Evolutionary conservation across 2,113 vertebrate genomes (phyloP).

Genomic region (Pygoscelis adeliae): DNA sequence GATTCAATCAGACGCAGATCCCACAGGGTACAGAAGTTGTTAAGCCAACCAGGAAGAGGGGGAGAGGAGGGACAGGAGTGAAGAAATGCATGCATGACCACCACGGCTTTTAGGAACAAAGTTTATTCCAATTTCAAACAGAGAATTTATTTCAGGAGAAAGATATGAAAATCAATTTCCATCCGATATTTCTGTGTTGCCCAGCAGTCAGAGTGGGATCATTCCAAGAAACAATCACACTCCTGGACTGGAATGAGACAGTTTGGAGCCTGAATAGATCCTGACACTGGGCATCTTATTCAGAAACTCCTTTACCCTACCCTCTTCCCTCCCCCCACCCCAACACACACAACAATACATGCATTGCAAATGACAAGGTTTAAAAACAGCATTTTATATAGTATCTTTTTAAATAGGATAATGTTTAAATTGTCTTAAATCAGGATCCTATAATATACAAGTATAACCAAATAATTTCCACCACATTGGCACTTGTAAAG

Average conservation of each 20-base stretch:
- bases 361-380: constrained; percentile 77
- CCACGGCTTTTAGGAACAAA: constrained; percentile 77
- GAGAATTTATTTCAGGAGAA: constrained; percentile 83
- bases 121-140: constrained; percentile 88
- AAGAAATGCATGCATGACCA: background rate
- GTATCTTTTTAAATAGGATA: constrained; percentile 77
- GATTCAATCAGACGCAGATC: background rate
- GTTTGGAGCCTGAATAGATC: constrained; percentile 56
- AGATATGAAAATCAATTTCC: constrained; percentile 84
- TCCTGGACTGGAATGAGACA: constrained; percentile 54
- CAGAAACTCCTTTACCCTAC: constrained; percentile 54
- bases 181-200: constrained; percentile 71
- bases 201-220: constrained; percentile 52
- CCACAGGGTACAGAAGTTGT: background rate
- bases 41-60: background rate
- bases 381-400: constrained; percentile 81
- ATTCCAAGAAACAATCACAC: constrained; percentile 42
- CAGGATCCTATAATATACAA: constrained; percentile 77
- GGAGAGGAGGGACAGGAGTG: background rate
- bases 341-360: constrained; percentile 71
- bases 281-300: constrained; percentile 52
- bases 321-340: constrained; percentile 53
- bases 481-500: constrained; percentile 73
- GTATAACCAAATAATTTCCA: constrained; percentile 63
- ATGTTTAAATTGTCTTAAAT: constrained; percentile 71